Percentiles rank a stretch among this genome's conserved stretches.
Evolutionary conservation across 2,113 vertebrate genomes (phyloP).

Genomic region (Thamnophis sirtalis): DNA sequence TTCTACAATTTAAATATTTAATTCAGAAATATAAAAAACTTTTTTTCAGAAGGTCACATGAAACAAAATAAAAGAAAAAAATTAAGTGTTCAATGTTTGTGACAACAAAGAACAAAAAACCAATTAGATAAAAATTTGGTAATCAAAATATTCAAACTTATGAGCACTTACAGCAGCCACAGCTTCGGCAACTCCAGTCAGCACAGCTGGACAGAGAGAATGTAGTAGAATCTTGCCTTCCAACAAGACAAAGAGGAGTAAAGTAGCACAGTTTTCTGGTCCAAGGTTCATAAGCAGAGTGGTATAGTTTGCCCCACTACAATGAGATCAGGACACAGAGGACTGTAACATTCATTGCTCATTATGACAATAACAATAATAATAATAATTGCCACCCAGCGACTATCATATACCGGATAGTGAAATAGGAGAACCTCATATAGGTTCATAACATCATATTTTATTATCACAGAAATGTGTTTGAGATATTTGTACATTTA

Average conservation of each 20-base stretch:
- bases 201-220: conserved; percentile 91
- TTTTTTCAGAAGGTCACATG: background rate
- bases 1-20: background rate
- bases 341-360: background rate
- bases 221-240: conserved; percentile 96
- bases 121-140: background rate
- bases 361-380: background rate
- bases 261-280: conserved; percentile 89
- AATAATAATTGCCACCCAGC: background rate
- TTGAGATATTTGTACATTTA: too few relatives aligned
- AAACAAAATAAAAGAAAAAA: background rate
- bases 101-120: background rate
- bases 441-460: too few relatives aligned
- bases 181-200: conserved; percentile 96
- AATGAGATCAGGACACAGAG: conserved; percentile 23
- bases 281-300: conserved; percentile 93
- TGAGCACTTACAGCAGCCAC: conserved; percentile 89
- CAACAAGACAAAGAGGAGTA: conserved; percentile 88
- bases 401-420: background rate
- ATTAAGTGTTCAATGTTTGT: background rate
- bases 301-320: conserved; percentile 92
- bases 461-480: too few relatives aligned
- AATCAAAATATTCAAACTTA: background rate
- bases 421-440: background rate
- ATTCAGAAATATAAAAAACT: background rate